Evolutionary conservation across 2,888 invertebrate species (phyloP).

Genomic region (Nomada hirtipes): DNA sequence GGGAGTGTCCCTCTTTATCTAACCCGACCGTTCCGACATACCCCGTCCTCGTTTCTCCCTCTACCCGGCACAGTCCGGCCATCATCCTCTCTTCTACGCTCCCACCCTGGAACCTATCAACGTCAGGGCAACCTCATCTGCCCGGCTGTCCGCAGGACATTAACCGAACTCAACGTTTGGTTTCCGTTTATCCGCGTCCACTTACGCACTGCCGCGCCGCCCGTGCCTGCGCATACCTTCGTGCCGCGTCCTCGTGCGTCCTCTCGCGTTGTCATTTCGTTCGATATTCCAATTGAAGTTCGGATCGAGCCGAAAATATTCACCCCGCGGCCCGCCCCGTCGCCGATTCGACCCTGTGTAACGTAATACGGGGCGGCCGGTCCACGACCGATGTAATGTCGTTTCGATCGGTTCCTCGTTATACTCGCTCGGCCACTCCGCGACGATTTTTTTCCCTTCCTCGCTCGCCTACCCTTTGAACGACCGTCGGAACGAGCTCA

Average conservation of each 20-base stretch:
- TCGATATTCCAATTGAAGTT: constrained; percentile 59
- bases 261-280: constrained; percentile 54
- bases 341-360: not conserved
- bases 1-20: not conserved
- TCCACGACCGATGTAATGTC: constrained; percentile 23
- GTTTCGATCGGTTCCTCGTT: constrained; percentile 43
- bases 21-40: not conserved
- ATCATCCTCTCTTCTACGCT: constrained; percentile 42
- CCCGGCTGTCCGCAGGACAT: constrained; percentile 79
- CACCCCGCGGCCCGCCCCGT: not conserved
- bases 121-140: constrained; percentile 81
- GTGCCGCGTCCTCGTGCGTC: constrained; percentile 37
- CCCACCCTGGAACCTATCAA: constrained; percentile 79
- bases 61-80: constrained; percentile 21
- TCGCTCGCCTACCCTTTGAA: not conserved
- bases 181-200: constrained; percentile 72
- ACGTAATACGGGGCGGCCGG: constrained; percentile 9
- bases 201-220: constrained; percentile 60
- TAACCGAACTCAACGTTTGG: constrained; percentile 80
- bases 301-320: constrained; percentile 19
- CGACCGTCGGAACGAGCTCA: not conserved
- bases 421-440: constrained; percentile 29
- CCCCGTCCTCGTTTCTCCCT: not conserved
- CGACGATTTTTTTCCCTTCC: not conserved
- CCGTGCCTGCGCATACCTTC: constrained; percentile 44